phyloP scores from a whole-genome alignment of 2,888 invertebrate genomes.

The Apodemia duryi region DNA sequence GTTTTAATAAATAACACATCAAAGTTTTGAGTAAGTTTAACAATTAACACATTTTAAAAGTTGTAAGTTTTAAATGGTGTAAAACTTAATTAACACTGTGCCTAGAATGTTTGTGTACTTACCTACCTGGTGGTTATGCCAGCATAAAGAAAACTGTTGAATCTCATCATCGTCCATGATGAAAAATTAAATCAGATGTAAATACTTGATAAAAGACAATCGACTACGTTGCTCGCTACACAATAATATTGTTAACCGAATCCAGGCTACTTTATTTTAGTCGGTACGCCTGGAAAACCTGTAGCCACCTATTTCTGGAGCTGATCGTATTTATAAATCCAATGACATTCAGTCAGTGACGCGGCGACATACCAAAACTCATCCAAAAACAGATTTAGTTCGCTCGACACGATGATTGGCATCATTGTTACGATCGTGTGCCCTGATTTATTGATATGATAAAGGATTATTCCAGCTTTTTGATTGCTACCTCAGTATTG shows the following conservation, averaged over 20 bases:
- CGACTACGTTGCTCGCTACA: conserved; percentile 49
- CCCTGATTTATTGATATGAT: conserved; percentile 37
- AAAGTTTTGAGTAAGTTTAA: too few relatives aligned
- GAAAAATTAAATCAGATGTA: conserved; percentile 40
- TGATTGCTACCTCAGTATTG: conserved; percentile 29
- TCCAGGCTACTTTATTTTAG: conserved; percentile 80
- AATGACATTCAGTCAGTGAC: conserved; percentile 78
- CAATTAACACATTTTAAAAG: background rate
- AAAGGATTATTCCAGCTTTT: conserved; percentile 31
- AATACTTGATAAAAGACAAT: conserved; percentile 37
- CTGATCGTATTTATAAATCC: conserved; percentile 79
- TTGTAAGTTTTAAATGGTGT: conserved; percentile 20
- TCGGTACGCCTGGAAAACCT: conserved; percentile 80
- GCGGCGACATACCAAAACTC: conserved; percentile 77
- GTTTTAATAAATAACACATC: too few relatives aligned
- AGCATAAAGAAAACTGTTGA: conserved; percentile 90
- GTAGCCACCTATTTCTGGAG: conserved; percentile 80
- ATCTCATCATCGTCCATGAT: conserved; percentile 78
- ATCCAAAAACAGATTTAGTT: conserved; percentile 79
- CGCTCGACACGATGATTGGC: conserved; percentile 68
- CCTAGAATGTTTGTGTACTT: conserved; percentile 50
- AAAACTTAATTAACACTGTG: conserved; percentile 44
- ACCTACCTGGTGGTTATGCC: conserved; percentile 90
- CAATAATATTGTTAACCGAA: conserved; percentile 78
- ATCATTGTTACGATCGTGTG: conserved; percentile 62